A percentile compares a stretch with the other conserved stretches of the same genome.
These are phyloP conservation scores for Falco biarmicus DNA, from an alignment of 2,797 vertebrate genomes.

Conservation along the genomic window DNA sequence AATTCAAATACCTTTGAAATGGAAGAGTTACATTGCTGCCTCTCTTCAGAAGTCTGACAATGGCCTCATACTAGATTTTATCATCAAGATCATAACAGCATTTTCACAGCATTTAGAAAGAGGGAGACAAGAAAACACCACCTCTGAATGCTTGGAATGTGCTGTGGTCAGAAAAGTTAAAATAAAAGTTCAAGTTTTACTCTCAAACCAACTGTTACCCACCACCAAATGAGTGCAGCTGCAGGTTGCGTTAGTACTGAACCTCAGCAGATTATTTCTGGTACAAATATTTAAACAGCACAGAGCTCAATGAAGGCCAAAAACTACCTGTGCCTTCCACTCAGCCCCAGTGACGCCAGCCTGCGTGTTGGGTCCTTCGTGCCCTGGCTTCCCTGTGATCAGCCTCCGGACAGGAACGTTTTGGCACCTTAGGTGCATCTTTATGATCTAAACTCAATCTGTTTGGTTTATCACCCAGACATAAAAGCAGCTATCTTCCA, in stretches of 20 bases:
- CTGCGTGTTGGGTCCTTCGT: background rate
- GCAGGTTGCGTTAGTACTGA: background rate
- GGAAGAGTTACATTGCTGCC: background rate
- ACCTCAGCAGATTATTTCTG: background rate
- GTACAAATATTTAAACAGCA: background rate
- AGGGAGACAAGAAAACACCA: background rate
- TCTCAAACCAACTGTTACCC: background rate
- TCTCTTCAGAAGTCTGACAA: slow-evolving; percentile 9
- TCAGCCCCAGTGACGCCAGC: background rate
- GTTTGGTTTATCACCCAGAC: background rate
- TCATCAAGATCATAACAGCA: background rate
- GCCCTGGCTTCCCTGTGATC: background rate
- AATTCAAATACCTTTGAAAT: slow-evolving; percentile 44
- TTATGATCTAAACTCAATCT: background rate
- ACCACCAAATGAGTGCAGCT: background rate
- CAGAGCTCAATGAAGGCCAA: background rate
- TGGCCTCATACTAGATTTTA: background rate
- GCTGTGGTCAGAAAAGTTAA: too few relatives aligned
- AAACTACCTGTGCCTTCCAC: background rate
- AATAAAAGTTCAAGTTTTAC: background rate
- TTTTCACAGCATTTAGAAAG: background rate
- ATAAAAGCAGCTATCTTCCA: background rate
- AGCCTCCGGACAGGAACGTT: background rate
- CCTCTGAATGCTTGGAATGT: background rate
- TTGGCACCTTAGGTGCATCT: background rate